A percentile compares a stretch with the other conserved stretches of the same genome.
Evolutionary conservation across 2,797 vertebrate species (phyloP).

Genomic region (Aplochiton taeniatus): DNA sequence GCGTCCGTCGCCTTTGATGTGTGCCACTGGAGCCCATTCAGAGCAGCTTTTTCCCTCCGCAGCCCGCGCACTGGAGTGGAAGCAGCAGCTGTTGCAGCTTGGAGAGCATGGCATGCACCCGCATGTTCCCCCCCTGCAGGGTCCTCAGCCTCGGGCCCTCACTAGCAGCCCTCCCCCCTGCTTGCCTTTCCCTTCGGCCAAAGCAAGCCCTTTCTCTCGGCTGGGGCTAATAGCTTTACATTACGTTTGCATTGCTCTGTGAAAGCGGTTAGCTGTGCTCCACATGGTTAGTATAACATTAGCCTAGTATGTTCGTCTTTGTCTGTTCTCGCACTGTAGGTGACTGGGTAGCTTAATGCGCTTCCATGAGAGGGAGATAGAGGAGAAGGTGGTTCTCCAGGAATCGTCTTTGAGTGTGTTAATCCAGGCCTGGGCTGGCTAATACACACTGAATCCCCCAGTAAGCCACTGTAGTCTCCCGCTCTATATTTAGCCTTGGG

Average conservation of each 20-base stretch:
- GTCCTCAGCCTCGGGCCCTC: not conserved
- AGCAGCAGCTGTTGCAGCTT: conserved; percentile 50
- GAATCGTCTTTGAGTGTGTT: conserved; percentile 32
- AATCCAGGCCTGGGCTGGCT: conserved; percentile 32
- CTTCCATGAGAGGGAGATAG: conserved; percentile 2
- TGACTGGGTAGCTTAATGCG: not conserved
- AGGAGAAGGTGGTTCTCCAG: conserved; percentile 10
- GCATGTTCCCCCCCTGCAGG: conserved; percentile 4
- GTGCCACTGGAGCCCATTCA: not conserved
- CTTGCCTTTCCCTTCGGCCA: too few species aligned
- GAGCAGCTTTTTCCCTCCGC: conserved; percentile 22
- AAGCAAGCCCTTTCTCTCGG: too few species aligned
- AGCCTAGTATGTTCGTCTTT: too few species aligned
- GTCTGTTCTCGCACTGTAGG: too few species aligned
- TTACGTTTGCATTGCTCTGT: too few species aligned
- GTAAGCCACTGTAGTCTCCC: conserved; percentile 45
- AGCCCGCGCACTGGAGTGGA: conserved; percentile 21
- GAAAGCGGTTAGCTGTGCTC: too few species aligned
- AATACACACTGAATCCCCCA: conserved; percentile 42
- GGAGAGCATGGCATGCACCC: conserved; percentile 19
- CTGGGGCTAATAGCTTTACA: too few species aligned
- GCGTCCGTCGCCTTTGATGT: conserved; percentile 10
- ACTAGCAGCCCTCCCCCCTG: too few species aligned
- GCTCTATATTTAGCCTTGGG: conserved; percentile 57
- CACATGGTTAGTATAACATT: too few species aligned